Evolutionary conservation across 1,140 invertebrate genomes (phyloP).

Genomic region (Helicorthomorpha holstii): DNA sequence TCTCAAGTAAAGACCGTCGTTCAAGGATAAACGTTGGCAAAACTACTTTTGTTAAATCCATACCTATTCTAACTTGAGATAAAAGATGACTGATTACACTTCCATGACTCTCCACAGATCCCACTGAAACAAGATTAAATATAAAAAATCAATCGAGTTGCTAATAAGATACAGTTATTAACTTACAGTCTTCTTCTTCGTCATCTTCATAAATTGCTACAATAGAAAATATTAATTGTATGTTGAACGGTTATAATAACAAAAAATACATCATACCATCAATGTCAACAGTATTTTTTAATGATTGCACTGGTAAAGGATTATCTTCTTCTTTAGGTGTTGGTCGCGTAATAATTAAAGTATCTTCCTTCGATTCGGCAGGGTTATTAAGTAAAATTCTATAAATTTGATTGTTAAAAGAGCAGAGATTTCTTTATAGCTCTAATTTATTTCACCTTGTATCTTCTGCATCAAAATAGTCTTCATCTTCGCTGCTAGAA

Average conservation of each 20-base stretch:
- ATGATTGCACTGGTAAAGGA: no score
- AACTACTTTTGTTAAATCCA: conserved; percentile 95
- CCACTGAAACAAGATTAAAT: conserved; percentile 22
- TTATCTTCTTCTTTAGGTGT: no score
- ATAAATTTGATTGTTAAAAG: no score
- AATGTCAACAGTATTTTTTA: no score
- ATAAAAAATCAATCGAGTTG: background rate
- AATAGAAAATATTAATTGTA: no score
- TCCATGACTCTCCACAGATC: conserved; percentile 82
- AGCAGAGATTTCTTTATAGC: no score
- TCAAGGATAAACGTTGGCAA: conserved; percentile 94
- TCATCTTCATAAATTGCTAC: conserved; percentile 75
- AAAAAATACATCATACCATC: no score
- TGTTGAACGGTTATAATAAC: no score
- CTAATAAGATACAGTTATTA: background rate
- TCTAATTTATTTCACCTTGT: background rate
- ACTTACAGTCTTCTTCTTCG: conserved; percentile 58
- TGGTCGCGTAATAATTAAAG: no score
- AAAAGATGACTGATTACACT: conserved; percentile 85
- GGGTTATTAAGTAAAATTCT: no score
- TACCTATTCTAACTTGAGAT: conserved; percentile 76
- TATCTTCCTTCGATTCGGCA: no score
- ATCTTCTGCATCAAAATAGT: conserved; percentile 87
- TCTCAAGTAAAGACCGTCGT: conserved; percentile 82
- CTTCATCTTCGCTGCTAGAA: conserved; percentile 83